phyloP scores from a whole-genome alignment of 2,888 invertebrate species.

The Dinocampus coccinellae region DNA sequence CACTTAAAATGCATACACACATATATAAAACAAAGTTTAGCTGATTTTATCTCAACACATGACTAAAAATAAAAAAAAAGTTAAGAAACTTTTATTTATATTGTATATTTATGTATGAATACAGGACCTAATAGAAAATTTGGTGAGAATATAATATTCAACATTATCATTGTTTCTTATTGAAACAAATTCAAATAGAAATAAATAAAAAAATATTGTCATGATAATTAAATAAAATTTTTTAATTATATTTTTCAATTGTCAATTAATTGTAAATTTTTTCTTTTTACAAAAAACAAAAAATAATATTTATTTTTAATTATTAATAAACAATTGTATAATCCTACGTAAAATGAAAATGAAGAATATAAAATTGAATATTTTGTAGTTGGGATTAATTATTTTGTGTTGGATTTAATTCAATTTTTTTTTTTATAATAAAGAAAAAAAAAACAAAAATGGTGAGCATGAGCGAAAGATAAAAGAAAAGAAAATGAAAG shows the following conservation, averaged over 20 bases:
- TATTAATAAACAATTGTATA: slow-evolving; percentile 24
- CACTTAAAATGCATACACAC: background rate
- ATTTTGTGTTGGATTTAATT: slow-evolving; percentile 16
- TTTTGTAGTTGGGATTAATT: slow-evolving; percentile 8
- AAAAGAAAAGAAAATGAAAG: background rate
- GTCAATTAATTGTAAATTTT: slow-evolving; percentile 21
- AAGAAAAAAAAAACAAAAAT: background rate
- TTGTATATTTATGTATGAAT: background rate
- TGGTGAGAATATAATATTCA: background rate
- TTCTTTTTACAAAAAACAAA: background rate
- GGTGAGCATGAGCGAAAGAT: background rate
- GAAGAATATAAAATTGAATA: background rate
- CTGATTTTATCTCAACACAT: background rate
- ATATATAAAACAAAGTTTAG: background rate
- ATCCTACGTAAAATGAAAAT: slow-evolving; percentile 30
- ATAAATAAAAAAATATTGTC: no score
- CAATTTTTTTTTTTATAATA: background rate
- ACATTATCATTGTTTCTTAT: slow-evolving; percentile 28
- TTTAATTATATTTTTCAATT: no score
- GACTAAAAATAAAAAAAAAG: background rate
- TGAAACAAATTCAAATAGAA: slow-evolving; percentile 1
- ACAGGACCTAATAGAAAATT: background rate
- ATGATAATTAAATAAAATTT: no score
- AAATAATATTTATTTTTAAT: background rate
- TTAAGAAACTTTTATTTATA: background rate